phyloP scores from a whole-genome alignment of 2,797 vertebrate species.

The Crax fasciolata region DNA sequence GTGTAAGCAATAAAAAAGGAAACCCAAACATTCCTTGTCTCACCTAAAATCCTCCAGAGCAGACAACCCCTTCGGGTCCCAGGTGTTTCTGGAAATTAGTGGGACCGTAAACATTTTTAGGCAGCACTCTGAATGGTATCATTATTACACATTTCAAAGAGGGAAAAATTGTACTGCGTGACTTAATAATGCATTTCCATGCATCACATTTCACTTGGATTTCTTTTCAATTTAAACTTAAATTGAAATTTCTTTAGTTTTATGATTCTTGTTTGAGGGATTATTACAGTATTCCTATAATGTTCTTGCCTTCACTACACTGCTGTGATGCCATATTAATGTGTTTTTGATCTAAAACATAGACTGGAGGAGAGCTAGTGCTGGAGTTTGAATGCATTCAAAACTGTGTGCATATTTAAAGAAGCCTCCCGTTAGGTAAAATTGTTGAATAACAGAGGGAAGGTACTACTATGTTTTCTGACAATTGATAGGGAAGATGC shows the following conservation, averaged over 20 bases:
- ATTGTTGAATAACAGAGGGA: background rate
- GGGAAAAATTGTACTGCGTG: background rate
- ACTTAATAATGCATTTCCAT: background rate
- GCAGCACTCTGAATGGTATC: background rate
- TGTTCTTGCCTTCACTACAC: background rate
- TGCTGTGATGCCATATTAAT: background rate
- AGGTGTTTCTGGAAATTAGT: slow-evolving; percentile 7
- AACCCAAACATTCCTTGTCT: background rate
- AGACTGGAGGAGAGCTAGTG: background rate
- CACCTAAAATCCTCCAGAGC: background rate
- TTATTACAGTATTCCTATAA: background rate
- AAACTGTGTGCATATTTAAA: background rate
- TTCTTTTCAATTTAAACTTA: background rate
- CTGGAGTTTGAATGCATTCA: background rate
- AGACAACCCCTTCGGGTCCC: background rate
- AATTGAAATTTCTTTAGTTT: slow-evolving; percentile 11
- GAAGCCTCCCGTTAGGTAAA: background rate
- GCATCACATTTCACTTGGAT: background rate
- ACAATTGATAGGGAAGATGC: background rate
- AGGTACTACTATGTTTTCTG: background rate
- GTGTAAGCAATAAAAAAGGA: background rate
- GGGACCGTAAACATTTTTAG: background rate
- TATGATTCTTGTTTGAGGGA: background rate
- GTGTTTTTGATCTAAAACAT: background rate
- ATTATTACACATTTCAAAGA: background rate